Conservation (phyloP, 2,888 invertebrate genomes). For the Allygus modestus region DNA sequence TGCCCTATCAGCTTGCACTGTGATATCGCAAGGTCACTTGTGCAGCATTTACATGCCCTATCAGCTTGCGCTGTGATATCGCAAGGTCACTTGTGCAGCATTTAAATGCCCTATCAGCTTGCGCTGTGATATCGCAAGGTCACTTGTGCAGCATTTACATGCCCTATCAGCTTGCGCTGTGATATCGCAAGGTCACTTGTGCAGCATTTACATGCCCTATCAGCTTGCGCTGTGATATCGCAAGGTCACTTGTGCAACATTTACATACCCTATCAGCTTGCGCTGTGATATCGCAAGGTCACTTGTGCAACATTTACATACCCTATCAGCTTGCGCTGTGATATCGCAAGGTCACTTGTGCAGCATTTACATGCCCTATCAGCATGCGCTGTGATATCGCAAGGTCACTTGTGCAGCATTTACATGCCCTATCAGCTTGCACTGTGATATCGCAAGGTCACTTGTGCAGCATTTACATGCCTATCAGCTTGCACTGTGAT, state of each 20-base stretch:
- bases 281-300: neutral
- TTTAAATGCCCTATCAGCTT: conserved; percentile 3
- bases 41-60: neutral
- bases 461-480: neutral
- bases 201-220: neutral
- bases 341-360: neutral
- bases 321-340: neutral
- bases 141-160: neutral
- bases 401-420: neutral
- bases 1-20: neutral
- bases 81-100: too few species aligned
- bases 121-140: neutral
- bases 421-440: neutral
- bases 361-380: neutral
- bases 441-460: neutral
- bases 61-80: neutral
- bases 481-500: neutral
- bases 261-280: neutral
- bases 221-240: neutral
- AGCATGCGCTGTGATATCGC: neutral
- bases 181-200: neutral
- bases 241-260: neutral
- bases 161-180: neutral
- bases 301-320: neutral
- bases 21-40: neutral